Percentiles rank a stretch among this genome's conserved stretches.
These are phyloP conservation scores for Tiphia femorata DNA, from an alignment of 2,888 invertebrate genomes.

Conservation along the genomic window DNA sequence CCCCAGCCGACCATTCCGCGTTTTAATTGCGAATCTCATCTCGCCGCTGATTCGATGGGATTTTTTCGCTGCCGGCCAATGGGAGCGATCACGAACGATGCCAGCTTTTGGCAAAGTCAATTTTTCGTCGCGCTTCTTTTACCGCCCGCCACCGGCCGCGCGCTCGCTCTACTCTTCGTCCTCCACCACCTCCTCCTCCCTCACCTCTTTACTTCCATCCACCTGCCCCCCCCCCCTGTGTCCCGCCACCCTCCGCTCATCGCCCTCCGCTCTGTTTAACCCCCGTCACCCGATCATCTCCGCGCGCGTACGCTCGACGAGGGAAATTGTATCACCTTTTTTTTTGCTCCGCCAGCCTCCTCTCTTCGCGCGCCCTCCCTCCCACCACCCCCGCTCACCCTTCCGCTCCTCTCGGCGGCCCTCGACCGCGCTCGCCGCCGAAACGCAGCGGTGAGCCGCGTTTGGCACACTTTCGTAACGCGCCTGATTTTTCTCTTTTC, in stretches of 20 bases:
- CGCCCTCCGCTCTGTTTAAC: background rate
- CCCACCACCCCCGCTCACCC: constrained; percentile 4
- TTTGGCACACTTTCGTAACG: background rate
- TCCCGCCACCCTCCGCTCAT: background rate
- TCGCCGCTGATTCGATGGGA: constrained; percentile 66
- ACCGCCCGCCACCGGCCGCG: constrained; percentile 18
- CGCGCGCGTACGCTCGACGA: constrained; percentile 26
- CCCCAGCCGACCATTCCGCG: constrained; percentile 54
- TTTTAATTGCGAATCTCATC: constrained; percentile 65
- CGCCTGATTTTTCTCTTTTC: background rate
- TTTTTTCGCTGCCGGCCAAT: constrained; percentile 64
- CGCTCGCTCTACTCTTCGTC: constrained; percentile 22
- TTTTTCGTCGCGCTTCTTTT: constrained; percentile 49
- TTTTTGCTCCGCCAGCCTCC: constrained; percentile 26
- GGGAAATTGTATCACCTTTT: constrained; percentile 33
- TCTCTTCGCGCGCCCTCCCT: background rate
- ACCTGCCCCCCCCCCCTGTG: constrained; percentile 16
- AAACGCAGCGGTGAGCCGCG: no score
- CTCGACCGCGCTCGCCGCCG: no score
- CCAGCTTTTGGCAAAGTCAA: constrained; percentile 49
- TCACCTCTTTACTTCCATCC: constrained; percentile 18
- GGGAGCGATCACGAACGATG: constrained; percentile 61
- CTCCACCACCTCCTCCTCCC: constrained; percentile 9
- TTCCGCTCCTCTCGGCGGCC: background rate
- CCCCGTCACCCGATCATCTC: constrained; percentile 7